Conservation (phyloP, 2,113 vertebrate species). For the Regulus satrapa region DNA sequence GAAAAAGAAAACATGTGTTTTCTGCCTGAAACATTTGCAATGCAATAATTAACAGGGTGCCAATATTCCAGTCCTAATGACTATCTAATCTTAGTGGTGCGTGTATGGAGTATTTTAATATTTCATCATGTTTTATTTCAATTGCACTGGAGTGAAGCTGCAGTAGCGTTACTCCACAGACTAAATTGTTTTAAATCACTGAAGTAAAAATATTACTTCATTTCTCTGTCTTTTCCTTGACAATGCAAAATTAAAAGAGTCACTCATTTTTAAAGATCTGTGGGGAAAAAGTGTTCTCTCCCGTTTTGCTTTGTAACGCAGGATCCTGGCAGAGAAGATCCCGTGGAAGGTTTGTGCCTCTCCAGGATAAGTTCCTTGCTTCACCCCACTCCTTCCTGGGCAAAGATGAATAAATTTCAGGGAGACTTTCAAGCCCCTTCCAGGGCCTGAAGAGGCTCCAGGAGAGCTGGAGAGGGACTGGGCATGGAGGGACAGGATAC, state of each 20-base stretch:
- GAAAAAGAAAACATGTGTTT: background rate
- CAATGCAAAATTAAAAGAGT: constrained; percentile 64
- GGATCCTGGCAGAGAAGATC: background rate
- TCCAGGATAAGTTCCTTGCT: background rate
- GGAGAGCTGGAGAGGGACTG: background rate
- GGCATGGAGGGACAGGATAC: background rate
- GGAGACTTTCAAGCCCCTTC: background rate
- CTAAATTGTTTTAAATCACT: constrained; percentile 63
- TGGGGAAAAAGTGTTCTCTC: background rate
- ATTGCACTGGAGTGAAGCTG: background rate
- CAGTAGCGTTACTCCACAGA: constrained; percentile 3
- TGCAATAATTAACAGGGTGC: constrained; percentile 45
- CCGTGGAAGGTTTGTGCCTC: background rate
- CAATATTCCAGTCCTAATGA: constrained; percentile 49
- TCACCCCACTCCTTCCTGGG: background rate
- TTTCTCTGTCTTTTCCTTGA: constrained; percentile 50
- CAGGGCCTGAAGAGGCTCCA: fast-evolving
- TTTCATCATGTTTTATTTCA: constrained; percentile 56
- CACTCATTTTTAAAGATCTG: constrained; percentile 67
- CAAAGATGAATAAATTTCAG: too few species aligned
- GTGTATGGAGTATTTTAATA: constrained; percentile 28
- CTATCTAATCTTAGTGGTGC: constrained; percentile 43
- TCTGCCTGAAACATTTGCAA: constrained; percentile 22
- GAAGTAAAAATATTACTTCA: constrained; percentile 65
- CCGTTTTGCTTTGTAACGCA: background rate